Evolutionary conservation across 2,113 vertebrate genomes (phyloP).

Genomic region (Aldabrachelys gigantea): DNA sequence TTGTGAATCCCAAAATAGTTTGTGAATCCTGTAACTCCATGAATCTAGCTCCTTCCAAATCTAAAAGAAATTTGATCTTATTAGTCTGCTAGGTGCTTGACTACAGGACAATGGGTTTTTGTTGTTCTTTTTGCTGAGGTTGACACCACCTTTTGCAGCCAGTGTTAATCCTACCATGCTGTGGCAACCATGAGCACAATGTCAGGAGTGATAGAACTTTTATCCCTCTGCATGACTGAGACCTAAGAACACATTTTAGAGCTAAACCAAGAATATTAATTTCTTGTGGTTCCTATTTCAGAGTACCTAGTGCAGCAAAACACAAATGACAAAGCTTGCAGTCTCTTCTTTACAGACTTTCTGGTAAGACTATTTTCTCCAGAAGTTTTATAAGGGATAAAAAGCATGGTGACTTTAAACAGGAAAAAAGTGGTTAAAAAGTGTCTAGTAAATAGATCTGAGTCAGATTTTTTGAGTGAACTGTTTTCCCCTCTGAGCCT

Average conservation of each 20-base stretch:
- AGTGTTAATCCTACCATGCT: background rate
- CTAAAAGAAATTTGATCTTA: rapidly evolving
- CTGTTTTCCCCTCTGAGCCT: too few relatives aligned
- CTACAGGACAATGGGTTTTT: background rate
- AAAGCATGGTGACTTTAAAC: too few relatives aligned
- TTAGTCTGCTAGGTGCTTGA: background rate
- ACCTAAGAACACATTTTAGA: background rate
- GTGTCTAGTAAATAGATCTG: background rate
- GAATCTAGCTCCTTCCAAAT: background rate
- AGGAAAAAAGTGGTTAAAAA: background rate
- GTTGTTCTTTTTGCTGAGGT: too few relatives aligned
- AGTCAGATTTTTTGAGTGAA: background rate
- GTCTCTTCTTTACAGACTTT: background rate
- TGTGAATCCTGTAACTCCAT: background rate
- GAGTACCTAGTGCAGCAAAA: background rate
- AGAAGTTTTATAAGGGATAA: background rate
- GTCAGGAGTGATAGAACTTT: background rate
- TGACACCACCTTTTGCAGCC: rapidly evolving
- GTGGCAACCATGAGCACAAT: background rate
- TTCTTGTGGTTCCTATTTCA: background rate
- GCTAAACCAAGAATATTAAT: background rate
- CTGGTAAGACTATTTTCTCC: background rate
- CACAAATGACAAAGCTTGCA: background rate
- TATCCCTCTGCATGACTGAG: background rate
- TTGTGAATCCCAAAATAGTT: background rate